Evolutionary conservation across 2,888 invertebrate genomes (phyloP).

Genomic region (Tetramorium bicarinatum): DNA sequence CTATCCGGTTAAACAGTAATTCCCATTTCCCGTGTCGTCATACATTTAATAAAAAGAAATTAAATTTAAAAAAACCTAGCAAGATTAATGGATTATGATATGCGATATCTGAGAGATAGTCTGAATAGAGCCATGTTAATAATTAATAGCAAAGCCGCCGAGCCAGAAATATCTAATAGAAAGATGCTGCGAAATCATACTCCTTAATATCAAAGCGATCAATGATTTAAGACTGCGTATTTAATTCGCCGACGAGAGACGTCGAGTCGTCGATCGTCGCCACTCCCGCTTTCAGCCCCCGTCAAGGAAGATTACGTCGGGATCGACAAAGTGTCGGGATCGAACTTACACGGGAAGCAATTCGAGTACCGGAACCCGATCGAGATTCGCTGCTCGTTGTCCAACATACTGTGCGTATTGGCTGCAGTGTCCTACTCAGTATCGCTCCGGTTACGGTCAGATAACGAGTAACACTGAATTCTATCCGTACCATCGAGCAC

Average conservation of each 20-base stretch:
- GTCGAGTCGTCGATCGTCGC: background rate
- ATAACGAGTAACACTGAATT: slow-evolving; percentile 72
- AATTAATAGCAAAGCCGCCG: background rate
- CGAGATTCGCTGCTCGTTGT: slow-evolving; percentile 52
- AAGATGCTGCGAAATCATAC: slow-evolving; percentile 12
- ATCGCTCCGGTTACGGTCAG: slow-evolving; percentile 60
- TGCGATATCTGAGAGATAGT: background rate
- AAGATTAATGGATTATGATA: background rate
- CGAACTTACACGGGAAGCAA: slow-evolving; percentile 51
- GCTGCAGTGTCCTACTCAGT: slow-evolving; percentile 33
- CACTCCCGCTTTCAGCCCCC: background rate
- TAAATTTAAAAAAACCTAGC: background rate
- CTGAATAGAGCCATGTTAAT: background rate
- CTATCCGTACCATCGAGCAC: slow-evolving; percentile 64
- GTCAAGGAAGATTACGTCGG: background rate
- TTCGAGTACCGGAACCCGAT: slow-evolving; percentile 49
- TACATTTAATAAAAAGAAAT: background rate
- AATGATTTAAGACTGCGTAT: slow-evolving; percentile 25
- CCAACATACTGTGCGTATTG: slow-evolving; percentile 57
- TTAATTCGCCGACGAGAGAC: slow-evolving; percentile 16
- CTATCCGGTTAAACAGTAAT: background rate
- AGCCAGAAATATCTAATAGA: background rate
- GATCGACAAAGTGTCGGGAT: background rate
- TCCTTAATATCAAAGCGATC: slow-evolving; percentile 11
- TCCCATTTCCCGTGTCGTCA: background rate